These are phyloP conservation scores for Halichondria panicea DNA, from an alignment of 37 sponge, comb jelly and placozoan species.

Conservation along the genomic window DNA sequence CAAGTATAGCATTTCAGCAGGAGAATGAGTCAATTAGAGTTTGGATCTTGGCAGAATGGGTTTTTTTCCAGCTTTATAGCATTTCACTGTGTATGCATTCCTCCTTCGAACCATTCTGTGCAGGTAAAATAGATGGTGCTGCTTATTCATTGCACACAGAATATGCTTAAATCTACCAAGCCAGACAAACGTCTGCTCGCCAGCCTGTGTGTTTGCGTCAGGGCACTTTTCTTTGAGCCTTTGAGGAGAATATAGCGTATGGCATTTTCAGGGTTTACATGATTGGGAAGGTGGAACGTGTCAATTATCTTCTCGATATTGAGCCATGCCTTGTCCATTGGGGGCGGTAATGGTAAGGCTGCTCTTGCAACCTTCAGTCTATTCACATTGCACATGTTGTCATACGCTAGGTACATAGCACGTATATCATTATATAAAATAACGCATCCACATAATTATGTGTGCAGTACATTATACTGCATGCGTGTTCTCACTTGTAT, in stretches of 20 bases:
- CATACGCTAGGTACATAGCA: constrained; percentile 19
- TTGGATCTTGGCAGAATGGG: too few relatives aligned
- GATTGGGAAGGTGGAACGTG: constrained; percentile 32
- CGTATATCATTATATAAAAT: background rate
- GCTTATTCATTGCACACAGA: constrained; percentile 51
- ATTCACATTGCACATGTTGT: constrained; percentile 35
- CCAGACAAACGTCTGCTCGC: constrained; percentile 54
- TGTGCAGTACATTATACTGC: too few relatives aligned
- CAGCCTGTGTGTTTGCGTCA: constrained; percentile 39
- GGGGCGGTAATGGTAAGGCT: constrained; percentile 16
- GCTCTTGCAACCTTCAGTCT: constrained; percentile 18
- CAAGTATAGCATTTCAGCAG: too few relatives aligned
- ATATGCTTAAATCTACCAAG: constrained; percentile 22
- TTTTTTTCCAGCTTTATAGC: constrained; percentile 46
- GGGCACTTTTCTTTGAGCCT: constrained; percentile 10
- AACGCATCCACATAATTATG: background rate
- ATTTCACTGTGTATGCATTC: constrained; percentile 39
- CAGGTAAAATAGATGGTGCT: constrained; percentile 37
- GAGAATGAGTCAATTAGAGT: too few relatives aligned
- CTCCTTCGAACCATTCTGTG: constrained; percentile 44
- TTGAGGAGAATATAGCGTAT: constrained; percentile 17
- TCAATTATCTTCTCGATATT: constrained; percentile 25
- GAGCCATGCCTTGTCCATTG: constrained; percentile 19
- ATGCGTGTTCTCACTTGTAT: too few relatives aligned
- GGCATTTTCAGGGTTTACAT: constrained; percentile 13